Evolutionary conservation across 2,113 vertebrate genomes (phyloP), one percentile per base, ranked within the genome.

Genomic region (Aegotheles bennettii): DNA sequence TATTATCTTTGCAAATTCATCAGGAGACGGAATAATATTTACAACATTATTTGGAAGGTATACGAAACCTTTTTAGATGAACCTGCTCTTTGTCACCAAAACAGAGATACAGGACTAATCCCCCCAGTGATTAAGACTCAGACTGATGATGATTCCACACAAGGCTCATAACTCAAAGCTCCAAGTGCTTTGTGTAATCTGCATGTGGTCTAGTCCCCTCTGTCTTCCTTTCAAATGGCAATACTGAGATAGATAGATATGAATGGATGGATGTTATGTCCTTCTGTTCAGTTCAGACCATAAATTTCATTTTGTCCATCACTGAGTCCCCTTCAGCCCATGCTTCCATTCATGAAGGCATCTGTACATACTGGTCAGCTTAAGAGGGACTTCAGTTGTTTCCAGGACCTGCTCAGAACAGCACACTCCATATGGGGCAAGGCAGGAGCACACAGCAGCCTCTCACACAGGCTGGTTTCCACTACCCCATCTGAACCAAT

Each of bases 381-480:
- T 65, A 36, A 68, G n/a, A 92, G 14, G 6, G 7, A 5, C 17
- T 60, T 61, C 53, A 51, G 9, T 31, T 57, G 11, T 61, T 86
- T 65, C 36, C 31, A 76, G 51, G 11, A 53, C 35, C 57, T 45
- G 17, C 16, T 90, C 74, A 68, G 40, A 42, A 70, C 67, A 67
- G 21, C 31, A 47, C 5, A 26, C 2, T 67, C 43, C 8, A 8
- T 2, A 54, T 0, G 0, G 7, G 42, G 20, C 11, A 56, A 91
- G 76, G 43, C 2, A 11, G 33, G 42, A 11, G 35, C 42, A 89
- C 19, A 42, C 4, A 47, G 16, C 0, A 0, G 9, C 35, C 15
- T 81, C 28, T 65, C 35, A 11, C 29, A 33, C 4, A 14, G 23
- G 8, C 33, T 50, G 9, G 24, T 63, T 94, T 63, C 64, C 24